These are phyloP conservation scores for Myioborus miniatus DNA, from an alignment of 2,797 vertebrate species.

Conservation along the genomic window DNA sequence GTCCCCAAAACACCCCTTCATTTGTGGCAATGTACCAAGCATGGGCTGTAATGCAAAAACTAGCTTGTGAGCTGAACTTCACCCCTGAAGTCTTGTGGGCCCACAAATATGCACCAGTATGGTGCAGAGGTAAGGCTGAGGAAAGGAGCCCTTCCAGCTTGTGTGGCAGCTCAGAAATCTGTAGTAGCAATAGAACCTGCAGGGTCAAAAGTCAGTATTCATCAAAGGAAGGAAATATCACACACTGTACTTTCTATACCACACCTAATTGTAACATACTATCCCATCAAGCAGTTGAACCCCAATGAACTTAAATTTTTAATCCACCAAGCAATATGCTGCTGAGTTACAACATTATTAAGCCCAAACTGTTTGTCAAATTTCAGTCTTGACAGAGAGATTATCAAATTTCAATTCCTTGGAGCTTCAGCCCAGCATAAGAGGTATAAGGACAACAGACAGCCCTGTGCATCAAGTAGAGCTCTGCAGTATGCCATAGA, in stretches of 20 bases:
- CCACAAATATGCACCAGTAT: background rate
- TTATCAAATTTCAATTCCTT: background rate
- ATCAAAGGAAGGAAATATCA: background rate
- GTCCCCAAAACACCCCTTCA: background rate
- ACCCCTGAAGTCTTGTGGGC: background rate
- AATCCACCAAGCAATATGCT: background rate
- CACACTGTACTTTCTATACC: fast-evolving
- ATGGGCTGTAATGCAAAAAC: background rate
- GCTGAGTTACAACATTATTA: background rate
- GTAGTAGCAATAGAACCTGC: background rate
- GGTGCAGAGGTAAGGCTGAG: background rate
- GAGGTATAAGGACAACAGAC: background rate
- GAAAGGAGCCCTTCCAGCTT: background rate
- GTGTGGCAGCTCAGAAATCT: background rate
- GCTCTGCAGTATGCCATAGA: background rate
- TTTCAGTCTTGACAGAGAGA: background rate
- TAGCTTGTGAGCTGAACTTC: background rate
- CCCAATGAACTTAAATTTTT: background rate
- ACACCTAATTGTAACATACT: background rate
- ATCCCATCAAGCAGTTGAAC: background rate
- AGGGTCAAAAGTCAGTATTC: background rate
- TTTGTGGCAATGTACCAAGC: background rate
- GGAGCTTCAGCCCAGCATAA: background rate
- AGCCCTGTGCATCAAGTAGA: background rate
- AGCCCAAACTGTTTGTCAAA: background rate